These are phyloP conservation scores for Diploscapter pachys DNA, from an alignment of 1,140 invertebrate genomes.

Conservation along the genomic window DNA sequence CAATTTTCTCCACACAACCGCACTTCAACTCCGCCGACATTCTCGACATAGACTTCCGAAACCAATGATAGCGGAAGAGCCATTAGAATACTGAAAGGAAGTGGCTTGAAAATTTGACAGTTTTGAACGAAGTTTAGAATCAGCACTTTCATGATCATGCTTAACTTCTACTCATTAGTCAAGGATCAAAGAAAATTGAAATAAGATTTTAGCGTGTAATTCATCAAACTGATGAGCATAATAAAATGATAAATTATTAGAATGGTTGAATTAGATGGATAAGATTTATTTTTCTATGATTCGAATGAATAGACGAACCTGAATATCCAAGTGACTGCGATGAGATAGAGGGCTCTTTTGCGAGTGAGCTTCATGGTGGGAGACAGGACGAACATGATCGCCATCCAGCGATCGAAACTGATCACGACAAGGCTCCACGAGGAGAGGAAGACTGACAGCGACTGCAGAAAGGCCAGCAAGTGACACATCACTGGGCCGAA, in stretches of 20 bases:
- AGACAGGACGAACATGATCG: conserved; percentile 54
- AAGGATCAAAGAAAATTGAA: too few species aligned
- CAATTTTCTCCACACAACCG: conserved; percentile 54
- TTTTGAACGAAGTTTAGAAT: too few species aligned
- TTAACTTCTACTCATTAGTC: too few species aligned
- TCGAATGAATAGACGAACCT: conserved; percentile 23
- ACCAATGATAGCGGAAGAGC: conserved; percentile 54
- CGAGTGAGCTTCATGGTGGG: conserved; percentile 47
- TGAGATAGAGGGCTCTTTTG: conserved; percentile 45
- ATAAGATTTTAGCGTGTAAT: too few species aligned
- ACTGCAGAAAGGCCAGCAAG: conserved; percentile 55
- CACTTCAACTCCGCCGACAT: conserved; percentile 19
- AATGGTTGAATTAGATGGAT: too few species aligned
- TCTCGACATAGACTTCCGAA: conserved; percentile 28
- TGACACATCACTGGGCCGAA: conserved; percentile 55
- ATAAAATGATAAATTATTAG: too few species aligned
- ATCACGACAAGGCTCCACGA: conserved; percentile 58
- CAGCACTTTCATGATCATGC: too few species aligned
- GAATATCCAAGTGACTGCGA: conserved; percentile 52
- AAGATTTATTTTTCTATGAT: not conserved
- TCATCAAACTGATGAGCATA: too few species aligned
- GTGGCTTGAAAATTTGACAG: too few species aligned
- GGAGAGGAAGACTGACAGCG: conserved; percentile 53
- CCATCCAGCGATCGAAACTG: conserved; percentile 51
- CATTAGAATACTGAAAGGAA: conserved; percentile 42